Evolutionary conservation across 2,888 invertebrate genomes (phyloP).

Genomic region (Nematopogon swammerdamellus): DNA sequence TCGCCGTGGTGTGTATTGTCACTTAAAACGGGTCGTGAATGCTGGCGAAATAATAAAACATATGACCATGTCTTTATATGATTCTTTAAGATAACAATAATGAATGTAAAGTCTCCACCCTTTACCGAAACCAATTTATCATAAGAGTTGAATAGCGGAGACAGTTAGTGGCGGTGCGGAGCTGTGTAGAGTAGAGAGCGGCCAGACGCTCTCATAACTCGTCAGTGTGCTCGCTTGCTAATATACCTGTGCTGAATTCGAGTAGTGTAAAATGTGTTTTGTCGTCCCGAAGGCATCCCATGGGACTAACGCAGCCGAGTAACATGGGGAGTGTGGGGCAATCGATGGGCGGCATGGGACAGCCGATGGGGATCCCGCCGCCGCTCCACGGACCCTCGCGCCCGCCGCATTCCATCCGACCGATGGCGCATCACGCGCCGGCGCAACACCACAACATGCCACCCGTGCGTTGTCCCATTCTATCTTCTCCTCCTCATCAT

Average conservation of each 20-base stretch:
- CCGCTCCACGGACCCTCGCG: conserved; percentile 31
- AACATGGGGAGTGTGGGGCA: conserved; percentile 32
- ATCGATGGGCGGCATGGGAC: conserved; percentile 26
- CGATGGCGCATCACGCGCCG: conserved; percentile 26
- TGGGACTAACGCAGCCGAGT: conserved; percentile 33
- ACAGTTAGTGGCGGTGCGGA: neutral
- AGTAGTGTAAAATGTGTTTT: neutral
- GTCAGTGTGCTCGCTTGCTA: neutral
- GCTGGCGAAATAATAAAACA: conserved; percentile 28
- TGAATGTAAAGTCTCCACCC: conserved; percentile 22
- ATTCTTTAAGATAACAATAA: conserved; percentile 22
- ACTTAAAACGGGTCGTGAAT: conserved; percentile 35
- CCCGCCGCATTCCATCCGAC: conserved; percentile 36
- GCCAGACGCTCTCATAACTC: conserved; percentile 4
- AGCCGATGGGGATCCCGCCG: conserved; percentile 25
- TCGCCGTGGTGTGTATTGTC: conserved; percentile 49
- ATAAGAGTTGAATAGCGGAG: conserved; percentile 21
- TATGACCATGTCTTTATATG: conserved; percentile 44
- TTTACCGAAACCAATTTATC: conserved; percentile 35
- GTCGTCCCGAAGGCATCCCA: conserved; percentile 29
- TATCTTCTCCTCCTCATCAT: too few relatives aligned
- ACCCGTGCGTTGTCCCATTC: conserved; percentile 21
- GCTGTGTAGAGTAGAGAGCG: conserved; percentile 17
- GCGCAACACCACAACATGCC: conserved; percentile 35
- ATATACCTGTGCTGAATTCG: conserved; percentile 1